Conservation (phyloP, 2,888 invertebrate genomes). For the Melinopterus prodromus region DNA sequence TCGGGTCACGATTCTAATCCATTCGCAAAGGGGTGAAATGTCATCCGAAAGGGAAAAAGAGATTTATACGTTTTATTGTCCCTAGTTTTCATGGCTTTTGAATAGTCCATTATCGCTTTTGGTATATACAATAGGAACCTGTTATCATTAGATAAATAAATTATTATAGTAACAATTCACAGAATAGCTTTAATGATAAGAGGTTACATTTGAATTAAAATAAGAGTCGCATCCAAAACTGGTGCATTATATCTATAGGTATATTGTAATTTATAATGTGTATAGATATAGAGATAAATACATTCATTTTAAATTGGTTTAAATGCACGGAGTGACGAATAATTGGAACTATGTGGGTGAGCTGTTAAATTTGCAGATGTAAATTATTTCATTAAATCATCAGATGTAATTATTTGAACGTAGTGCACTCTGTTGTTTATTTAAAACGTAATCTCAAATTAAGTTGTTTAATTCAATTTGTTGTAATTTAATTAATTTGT, state of each 20-base stretch:
- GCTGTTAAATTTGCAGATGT: not conserved
- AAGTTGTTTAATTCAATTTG: not conserved
- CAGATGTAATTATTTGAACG: not conserved
- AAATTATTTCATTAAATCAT: not conserved
- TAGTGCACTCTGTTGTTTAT: not conserved
- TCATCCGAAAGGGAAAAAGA: constrained; percentile 5
- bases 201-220: too few species aligned
- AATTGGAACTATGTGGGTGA: not conserved
- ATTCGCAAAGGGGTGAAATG: constrained; percentile 9
- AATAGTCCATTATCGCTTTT: not conserved
- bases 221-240: too few species aligned
- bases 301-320: not conserved
- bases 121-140: too few species aligned
- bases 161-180: too few species aligned
- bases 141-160: too few species aligned
- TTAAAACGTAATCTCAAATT: constrained; percentile 4
- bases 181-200: too few species aligned
- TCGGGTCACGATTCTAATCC: constrained; percentile 27
- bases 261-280: too few species aligned
- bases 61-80: constrained; percentile 30
- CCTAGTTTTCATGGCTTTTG: constrained; percentile 13
- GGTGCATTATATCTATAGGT: too few species aligned
- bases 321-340: not conserved
- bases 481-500: not conserved
- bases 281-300: not conserved